Evolutionary conservation across 1,140 invertebrate species (phyloP), one percentile per base, ranked within the genome.

Genomic region (Aradophagus sp.): DNA sequence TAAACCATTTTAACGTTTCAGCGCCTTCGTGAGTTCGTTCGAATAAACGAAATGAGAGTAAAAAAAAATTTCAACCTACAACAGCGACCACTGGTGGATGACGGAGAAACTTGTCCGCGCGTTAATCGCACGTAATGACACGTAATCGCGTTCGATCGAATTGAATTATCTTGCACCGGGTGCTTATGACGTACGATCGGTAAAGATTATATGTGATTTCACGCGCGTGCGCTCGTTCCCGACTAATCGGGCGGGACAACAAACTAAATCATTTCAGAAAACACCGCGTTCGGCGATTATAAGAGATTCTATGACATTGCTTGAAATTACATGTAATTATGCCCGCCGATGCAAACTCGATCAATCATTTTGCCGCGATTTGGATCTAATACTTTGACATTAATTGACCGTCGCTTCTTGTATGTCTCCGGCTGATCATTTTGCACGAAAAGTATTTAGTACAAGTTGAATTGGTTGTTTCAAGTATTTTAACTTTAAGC

Each of bases 141-240:
- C 48, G 48, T 69, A 69, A 69, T 61, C 48, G 65, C 41, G 11
- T 39, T 32, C 56, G 47, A 68, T 68, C 47, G 39, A 69, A 62
- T 62, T 69, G 39, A 62, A 69, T 68, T 41, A 61, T 68, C 31
- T 52, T 41, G 38, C 45, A 34, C 47, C 11, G 32, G 20, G 42
- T 41, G 26, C 35, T 44, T 53, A 52, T 52, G 52, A 68, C 17
- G 47, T 68, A 61, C 35, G 53, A 68, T 68, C 39, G 32, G 41
- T 14, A 26, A 41, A 47, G 55, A 68, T 68, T 59, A 48, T 35
- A 59, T 59, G 47, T 68, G 65, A 68, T 68, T 59, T 58, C 29
- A 47, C 34, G 65, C 48, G 36, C 34, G n/a, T n/a, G 26, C 41
- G 41, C 48, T 53, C 29, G 45, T 52, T 68, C 20, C 53, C 55